Base-by-base conservation (phyloP, 2,113 vertebrate species). In the Shinisaurus crocodilurus region DNA sequence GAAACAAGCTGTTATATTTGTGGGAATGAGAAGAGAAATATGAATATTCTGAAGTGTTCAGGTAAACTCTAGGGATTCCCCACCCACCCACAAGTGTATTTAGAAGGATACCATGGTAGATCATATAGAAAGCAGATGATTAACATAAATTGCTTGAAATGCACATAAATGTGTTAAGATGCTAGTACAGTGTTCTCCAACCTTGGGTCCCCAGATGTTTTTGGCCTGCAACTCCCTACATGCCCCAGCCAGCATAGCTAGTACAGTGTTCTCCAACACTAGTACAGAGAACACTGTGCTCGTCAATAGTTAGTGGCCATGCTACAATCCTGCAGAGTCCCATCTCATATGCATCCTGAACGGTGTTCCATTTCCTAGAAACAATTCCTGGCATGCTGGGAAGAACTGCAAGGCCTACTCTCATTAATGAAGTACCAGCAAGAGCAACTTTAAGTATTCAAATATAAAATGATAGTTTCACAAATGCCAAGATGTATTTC, bases 11-110 rank as follows among this genome's bases (percentile, higher is more conserved):
- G 15, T 48, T 34, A 20, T 50, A 83, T 5, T 0, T 0, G 3
- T 40, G 67, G 0, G 0, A 6, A 69, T 63, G 70, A 50, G 18
- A 57, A 82, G 32, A 57, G 34, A 8, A 0, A 20, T 8, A 32
- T n/a, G 74, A 13, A n/a, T 74, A 50, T 25, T 54, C 69, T 54
- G 20, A 3, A 45, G 75, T 20, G 23, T 88, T 79, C 57, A 34
- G 6, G 6, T 16, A 32, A n/a, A 48, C 16, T 25, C 18, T 0
- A 82, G 29, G 3, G 27, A 80, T 80, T 80, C 25, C 76, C 43
- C 27, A 70, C 69, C 8, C 12, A 63, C 18, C 60, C 60, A 10
- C 60, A 63, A 20, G 5, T 10, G 3, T 20, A 23, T 63, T 12
- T 63, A 63, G 60, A 23, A 63, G 20, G 60, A 63, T 63, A 63